Evolutionary conservation across 2,113 vertebrate species (phyloP), one percentile per base, ranked within the genome.

Genomic region (Fulmarus glacialis): DNA sequence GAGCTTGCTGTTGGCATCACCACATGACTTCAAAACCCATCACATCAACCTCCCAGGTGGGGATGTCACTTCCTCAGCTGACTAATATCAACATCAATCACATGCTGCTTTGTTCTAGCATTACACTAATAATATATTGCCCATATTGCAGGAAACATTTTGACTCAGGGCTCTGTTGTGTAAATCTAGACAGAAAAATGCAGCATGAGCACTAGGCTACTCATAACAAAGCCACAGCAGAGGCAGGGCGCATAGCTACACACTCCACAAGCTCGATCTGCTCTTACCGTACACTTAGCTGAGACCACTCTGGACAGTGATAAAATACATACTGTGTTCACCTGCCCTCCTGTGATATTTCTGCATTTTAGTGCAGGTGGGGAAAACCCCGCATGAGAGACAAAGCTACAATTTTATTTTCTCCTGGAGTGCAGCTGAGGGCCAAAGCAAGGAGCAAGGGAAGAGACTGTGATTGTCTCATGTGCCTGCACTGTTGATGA

Each of bases 31-130:
- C 68, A 67, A 82, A 97, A 34, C 36, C 36, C 60, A 91, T 24
- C 64, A 63, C 64, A 73, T 59, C 52, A 89, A 4, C 56, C 53
- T 90, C 22, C 8, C 85, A 95, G 70, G 66, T 91, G 90, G 47
- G 74, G 34, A 60, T 80, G 79, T 62, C 66, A 93, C 66, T 91
- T 97, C 97, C 89, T 90, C 15, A 1, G 48, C 73, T 97, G 91
- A 96, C 78, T 89, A 95, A 85, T 24, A 60, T 16, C 30, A 77
- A 43, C 73, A 93, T 32, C 56, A 80, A 66, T 36, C 67, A 53
- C 1, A 0, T 42, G 66, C 60, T 58, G 58, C 74, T 95, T 94
- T 96, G 88, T 97, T 94, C 90, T 77, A 53, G 32, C 66, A 70
- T 77, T 93, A 85, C 45, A 27, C 62, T 96, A 94, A 90, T 93